Percentiles rank a stretch among this genome's conserved stretches.
Conservation (phyloP, 2,113 vertebrate species). For the Engraulis encrasicolus region DNA sequence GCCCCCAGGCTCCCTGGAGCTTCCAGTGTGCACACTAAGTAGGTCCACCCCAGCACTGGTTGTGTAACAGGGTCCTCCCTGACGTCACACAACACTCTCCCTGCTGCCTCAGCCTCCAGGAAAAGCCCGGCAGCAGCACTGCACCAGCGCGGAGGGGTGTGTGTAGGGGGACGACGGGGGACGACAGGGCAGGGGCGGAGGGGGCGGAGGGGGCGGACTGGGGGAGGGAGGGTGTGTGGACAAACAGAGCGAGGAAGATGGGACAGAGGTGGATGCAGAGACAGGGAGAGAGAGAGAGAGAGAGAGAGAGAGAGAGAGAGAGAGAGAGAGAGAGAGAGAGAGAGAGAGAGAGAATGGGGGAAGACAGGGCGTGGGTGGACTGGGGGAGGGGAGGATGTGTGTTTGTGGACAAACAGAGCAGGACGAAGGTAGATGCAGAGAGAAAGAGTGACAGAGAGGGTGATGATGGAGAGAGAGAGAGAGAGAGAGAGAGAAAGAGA, state of each 20-base stretch:
- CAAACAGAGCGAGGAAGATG: background rate
- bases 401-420: background rate
- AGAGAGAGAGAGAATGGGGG: background rate
- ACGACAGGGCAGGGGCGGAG: too few species aligned
- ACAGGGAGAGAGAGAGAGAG: background rate
- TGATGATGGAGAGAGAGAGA: slow-evolving; percentile 25
- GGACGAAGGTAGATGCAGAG: background rate
- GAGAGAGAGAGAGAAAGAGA: slow-evolving; percentile 15
- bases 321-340: slow-evolving; percentile 21
- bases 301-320: slow-evolving; percentile 25
- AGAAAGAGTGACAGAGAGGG: background rate
- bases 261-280: background rate
- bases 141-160: background rate
- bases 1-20: background rate
- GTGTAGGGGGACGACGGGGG: too few species aligned
- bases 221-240: too few species aligned
- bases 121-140: background rate
- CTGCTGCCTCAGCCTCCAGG: background rate
- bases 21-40: background rate
- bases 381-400: too few species aligned
- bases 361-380: background rate
- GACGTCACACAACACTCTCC: too few species aligned
- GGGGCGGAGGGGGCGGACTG: too few species aligned
- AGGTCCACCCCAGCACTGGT: background rate
- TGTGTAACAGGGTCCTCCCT: slow-evolving; percentile 7